Percentiles rank a stretch among this genome's conserved stretches.
Evolutionary conservation across 2,113 vertebrate genomes (phyloP).

Genomic region (Bombycilla garrulus): DNA sequence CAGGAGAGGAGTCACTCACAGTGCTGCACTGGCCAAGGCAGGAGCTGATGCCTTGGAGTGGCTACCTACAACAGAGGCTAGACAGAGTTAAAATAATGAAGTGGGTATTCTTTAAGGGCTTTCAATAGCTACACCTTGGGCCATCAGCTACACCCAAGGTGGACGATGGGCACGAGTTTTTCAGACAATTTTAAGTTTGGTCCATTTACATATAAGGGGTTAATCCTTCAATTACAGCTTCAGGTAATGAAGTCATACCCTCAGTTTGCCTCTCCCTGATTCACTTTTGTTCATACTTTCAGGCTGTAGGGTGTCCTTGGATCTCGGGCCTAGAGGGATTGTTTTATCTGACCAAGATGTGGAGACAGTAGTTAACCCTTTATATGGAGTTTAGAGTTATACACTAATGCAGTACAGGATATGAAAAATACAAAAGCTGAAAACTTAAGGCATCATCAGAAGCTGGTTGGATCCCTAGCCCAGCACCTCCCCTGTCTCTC

Average conservation of each 20-base stretch:
- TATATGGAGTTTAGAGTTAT: not conserved
- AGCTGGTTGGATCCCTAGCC: not conserved
- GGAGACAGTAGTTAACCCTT: not conserved
- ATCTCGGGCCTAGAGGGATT: rapidly evolving
- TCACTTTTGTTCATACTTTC: not conserved
- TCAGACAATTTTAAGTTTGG: not conserved
- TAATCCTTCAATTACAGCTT: not conserved
- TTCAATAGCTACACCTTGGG: not conserved
- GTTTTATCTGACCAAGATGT: not conserved
- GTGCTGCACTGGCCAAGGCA: not conserved
- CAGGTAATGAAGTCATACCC: not conserved
- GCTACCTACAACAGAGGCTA: rapidly evolving
- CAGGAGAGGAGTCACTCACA: not conserved
- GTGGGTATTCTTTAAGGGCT: not conserved
- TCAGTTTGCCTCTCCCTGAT: not conserved
- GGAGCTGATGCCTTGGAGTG: not conserved
- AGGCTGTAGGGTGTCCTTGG: not conserved
- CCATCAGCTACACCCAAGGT: not conserved
- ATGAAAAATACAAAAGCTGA: not conserved
- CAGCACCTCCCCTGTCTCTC: not conserved
- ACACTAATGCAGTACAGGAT: too few species aligned
- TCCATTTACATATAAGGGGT: not conserved
- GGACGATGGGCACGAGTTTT: not conserved
- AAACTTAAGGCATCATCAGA: not conserved
- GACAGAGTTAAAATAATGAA: not conserved